Evolutionary conservation across 2,888 invertebrate genomes (phyloP), one percentile per base, ranked within the genome.

Genomic region (Lymantria monacha): DNA sequence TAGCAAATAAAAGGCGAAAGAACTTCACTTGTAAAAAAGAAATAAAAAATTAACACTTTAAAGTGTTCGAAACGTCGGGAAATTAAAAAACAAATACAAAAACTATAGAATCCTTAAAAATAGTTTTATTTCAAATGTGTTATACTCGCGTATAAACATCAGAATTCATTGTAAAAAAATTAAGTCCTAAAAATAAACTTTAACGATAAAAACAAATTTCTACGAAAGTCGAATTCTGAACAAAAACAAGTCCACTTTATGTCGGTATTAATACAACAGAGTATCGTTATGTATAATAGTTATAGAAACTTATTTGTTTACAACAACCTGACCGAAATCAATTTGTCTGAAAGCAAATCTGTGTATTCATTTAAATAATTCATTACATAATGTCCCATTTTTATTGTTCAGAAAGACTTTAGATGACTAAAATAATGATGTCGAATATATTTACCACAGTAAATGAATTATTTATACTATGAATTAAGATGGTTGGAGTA

Each of bases 341-440:
- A 74, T 72, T 70, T 63, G 57, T 66, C 58, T 71, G 59, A 73
- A 74, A 76, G 72, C 66, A 53, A 72, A 66, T 61, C 58, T 66
- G 44, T 72, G 72, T 72, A 14, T 59, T 61, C 61, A 66, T 60
- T 59, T 59, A 57, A 69, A 69, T 69, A 61, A 70, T 69, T 68
- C 44, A 69, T 55, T 58, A 51, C 9, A 49, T 33, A 5, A 38
- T 50, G 41, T 53, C 46, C 47, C 49, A 13, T 54, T 62, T 60
- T 52, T 42, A 44, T 22, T 40, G 46, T 47, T 30, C 43, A 51
- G 13, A 51, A 52, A 55, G 52, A 53, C 48, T 50, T 53, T 31
- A 51, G 48, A 53, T 53, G 44, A 10, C 33, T 31, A 44, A 54
- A 57, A 53, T 53, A 51, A 55, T 57, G 59, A 46, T 38, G 50